Conservation (phyloP, 2,797 vertebrate species). For the Carcharodon carcharias region DNA sequence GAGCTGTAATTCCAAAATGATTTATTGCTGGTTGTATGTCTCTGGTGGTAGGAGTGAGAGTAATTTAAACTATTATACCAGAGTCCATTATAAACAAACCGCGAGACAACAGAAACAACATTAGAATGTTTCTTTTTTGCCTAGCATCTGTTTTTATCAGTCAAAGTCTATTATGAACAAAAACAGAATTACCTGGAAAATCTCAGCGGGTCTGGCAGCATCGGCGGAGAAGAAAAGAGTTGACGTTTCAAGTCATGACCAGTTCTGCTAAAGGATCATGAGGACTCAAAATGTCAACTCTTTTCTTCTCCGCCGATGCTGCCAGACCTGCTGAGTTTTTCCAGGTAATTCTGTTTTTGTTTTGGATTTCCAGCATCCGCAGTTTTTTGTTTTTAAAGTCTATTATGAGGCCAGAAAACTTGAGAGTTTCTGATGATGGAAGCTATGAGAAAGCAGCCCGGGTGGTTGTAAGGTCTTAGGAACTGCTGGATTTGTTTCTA, state of each 20-base stretch:
- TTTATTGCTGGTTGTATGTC: background rate
- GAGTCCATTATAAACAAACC: background rate
- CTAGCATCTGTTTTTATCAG: background rate
- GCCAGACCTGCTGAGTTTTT: no score
- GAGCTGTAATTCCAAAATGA: background rate
- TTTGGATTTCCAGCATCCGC: no score
- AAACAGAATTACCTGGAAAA: no score
- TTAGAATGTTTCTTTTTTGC: background rate
- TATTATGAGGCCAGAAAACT: background rate
- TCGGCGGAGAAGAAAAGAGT: no score
- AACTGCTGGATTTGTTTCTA: background rate
- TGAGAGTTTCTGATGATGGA: background rate
- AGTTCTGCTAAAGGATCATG: no score
- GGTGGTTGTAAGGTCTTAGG: background rate
- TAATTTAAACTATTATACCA: background rate
- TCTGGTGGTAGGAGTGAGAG: background rate
- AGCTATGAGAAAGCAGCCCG: background rate
- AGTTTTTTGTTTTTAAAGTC: no score
- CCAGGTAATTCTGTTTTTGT: no score
- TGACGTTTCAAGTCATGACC: no score
- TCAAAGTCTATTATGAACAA: background rate
- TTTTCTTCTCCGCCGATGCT: no score
- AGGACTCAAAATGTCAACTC: no score
- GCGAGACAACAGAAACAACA: background rate
- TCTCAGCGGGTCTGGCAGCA: no score